Base-by-base conservation (phyloP, 92 coral and sea anemone species). In the Epizoanthus scotinus region DNA sequence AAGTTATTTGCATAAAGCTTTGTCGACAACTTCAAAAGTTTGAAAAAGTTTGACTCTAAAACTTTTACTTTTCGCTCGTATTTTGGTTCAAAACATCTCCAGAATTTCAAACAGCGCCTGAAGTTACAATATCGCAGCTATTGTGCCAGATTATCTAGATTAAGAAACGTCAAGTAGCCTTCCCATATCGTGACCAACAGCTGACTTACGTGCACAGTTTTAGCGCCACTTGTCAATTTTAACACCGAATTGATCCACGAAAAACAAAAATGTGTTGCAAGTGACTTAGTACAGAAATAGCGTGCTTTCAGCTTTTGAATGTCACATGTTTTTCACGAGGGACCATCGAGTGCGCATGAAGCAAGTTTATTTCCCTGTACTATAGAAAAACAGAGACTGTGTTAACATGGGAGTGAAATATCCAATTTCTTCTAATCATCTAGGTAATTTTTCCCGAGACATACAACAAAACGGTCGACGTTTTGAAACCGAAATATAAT, bases 291-390 rank as follows among this genome's bases (percentile, higher is more conserved):
- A 22, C 63, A 15, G 79, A 31, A 27, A 36, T 58, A 75, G 55
- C 7, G 15, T 24, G 54, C 12, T 4, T 59, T 59, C 81, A 75
- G 81, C 81, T 34, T 34, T 34, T 58, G 81, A n/a, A 14, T 38
- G 22, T 75, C 79, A 73, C 79, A 73, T 73, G 79, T 34, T 73
- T n/a, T 57, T 73, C 79, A 52, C 79, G 18, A 56, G 79, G 79
- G 47, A 57, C 17, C 34, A 31, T 56, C 31, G 67, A 44, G 50
- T 47, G 52, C 2, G 15, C 52, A 47, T 1, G 52, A 15, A 47
- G 52, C 52, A 10, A 47, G 9, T 47, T 47, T 47, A 2, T 47
- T 47, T 2, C 52, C 50, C 15, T 8, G 13, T 47, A 47, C 17
- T 10, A 47, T 47, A 13, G 14, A 47, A 47, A 9, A 47, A 9